Evolutionary conservation across 2,113 vertebrate genomes (phyloP), one percentile per base, ranked within the genome.

Genomic region (Neogale vison): DNA sequence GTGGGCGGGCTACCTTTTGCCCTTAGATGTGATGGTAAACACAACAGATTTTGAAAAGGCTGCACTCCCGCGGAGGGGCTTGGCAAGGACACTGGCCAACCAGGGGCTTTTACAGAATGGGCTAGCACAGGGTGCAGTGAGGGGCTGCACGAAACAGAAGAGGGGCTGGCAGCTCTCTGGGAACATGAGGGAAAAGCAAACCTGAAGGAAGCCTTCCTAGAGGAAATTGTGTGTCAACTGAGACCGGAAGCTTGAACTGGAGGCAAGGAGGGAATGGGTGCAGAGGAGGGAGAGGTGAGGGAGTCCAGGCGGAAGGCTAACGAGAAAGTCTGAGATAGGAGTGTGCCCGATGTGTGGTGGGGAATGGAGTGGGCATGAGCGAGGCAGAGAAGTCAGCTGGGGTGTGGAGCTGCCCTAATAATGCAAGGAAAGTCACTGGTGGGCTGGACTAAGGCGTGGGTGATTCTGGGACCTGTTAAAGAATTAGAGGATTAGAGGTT

Each of bases 271-370:
- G 4, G 21, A 23, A 8, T 42, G 18, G 7, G 36, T 52, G 20
- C 12, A 77, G 89, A 84, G 24, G 47, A 65, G 31, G 20, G 45
- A 9, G 24, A 31, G 18, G 17, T 23, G 69, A 55, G 88, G 52
- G 29, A 47, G 15, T 7, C 4, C 52, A 77, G 50, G 10, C 12
- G 15, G 77, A 86, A 71, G 36, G 45, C 45, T 5, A 1, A 0
- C 12, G 59, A 72, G n/a, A 29, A 17, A 6, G 1, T 57, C n/a
- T 31, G 72, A 65, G 39, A n/a, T 1, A 42, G 59, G 69, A 88
- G 52, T 4, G 14, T 14, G 24, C 7, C 3, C 1, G 0, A 12
- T 23, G 31, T 47, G 2, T 4, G 13, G 26, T 8, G 12, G 86
- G 69, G 31, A 65, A 24, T 52, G 6, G 61, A 36, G 63, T 59